Conservation (phyloP, 2,113 vertebrate species). For the Prunella himalayana region DNA sequence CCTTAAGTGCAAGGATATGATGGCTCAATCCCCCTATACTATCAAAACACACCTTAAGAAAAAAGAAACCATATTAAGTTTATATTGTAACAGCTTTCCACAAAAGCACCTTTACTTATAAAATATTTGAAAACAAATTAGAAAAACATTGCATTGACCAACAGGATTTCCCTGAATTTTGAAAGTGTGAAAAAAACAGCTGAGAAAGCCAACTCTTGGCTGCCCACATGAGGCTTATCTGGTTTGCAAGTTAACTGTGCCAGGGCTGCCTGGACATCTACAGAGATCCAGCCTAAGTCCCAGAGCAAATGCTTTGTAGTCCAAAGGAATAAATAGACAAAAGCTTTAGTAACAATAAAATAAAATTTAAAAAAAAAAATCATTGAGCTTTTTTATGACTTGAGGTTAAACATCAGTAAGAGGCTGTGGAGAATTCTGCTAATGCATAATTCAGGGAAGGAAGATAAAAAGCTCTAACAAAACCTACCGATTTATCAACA, state of each 20-base stretch:
- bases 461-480: not conserved
- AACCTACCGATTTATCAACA: slow-evolving; percentile 89
- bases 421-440: not conserved
- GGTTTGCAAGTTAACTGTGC: not conserved
- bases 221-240: not conserved
- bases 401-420: not conserved
- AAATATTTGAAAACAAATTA: not conserved
- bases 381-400: not conserved
- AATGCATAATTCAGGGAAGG: not conserved
- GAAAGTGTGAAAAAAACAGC: not conserved
- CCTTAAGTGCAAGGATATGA: slow-evolving; percentile 96
- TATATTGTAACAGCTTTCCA: not conserved
- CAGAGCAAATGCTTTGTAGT: not conserved
- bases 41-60: slow-evolving; percentile 88
- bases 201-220: not conserved
- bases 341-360: not conserved
- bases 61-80: not conserved
- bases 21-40: slow-evolving; percentile 91
- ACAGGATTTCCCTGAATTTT: not conserved
- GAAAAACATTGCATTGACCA: not conserved
- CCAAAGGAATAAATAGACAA: not conserved
- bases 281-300: not conserved
- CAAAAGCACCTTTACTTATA: not conserved
- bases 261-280: not conserved
- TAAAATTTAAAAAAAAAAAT: not conserved